Evolutionary conservation across 2,888 invertebrate genomes (phyloP).

Genomic region (Drosophila rubida): DNA sequence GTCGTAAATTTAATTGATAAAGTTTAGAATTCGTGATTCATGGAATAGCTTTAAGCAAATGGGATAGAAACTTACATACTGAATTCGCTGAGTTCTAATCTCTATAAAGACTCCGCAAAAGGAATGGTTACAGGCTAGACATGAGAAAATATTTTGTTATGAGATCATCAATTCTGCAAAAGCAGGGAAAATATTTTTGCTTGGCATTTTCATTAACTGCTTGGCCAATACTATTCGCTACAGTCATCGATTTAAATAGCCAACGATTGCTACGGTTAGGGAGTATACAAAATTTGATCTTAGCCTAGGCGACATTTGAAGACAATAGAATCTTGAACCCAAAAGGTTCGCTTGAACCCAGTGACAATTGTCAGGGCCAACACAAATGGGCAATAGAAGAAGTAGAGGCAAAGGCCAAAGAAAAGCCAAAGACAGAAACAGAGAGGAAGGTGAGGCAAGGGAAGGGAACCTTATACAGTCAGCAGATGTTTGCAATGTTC

Average conservation of each 20-base stretch:
- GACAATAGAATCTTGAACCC: conserved; percentile 57
- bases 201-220: conserved; percentile 74
- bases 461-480: conserved; percentile 33
- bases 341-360: conserved; percentile 38
- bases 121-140: neutral
- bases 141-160: conserved; percentile 7
- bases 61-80: too few relatives aligned
- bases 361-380: conserved; percentile 62
- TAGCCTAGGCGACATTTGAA: conserved; percentile 46
- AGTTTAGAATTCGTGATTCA: conserved; percentile 22
- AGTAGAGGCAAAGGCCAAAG: conserved; percentile 7
- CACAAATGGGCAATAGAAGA: conserved; percentile 54
- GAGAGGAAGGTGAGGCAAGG: conserved; percentile 13
- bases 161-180: conserved; percentile 32
- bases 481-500: conserved; percentile 59
- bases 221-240: conserved; percentile 54
- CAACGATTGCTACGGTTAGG: conserved; percentile 30
- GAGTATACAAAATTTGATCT: conserved; percentile 27
- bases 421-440: conserved; percentile 6
- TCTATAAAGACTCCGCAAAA: too few relatives aligned
- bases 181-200: conserved; percentile 35
- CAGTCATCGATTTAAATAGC: conserved; percentile 50
- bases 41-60: neutral
- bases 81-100: neutral
- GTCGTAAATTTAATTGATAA: conserved; percentile 30